A percentile compares a stretch with the other conserved stretches of the same genome.
phyloP scores from a whole-genome alignment of 2,113 vertebrate species.

The Pholis gunnellus region DNA sequence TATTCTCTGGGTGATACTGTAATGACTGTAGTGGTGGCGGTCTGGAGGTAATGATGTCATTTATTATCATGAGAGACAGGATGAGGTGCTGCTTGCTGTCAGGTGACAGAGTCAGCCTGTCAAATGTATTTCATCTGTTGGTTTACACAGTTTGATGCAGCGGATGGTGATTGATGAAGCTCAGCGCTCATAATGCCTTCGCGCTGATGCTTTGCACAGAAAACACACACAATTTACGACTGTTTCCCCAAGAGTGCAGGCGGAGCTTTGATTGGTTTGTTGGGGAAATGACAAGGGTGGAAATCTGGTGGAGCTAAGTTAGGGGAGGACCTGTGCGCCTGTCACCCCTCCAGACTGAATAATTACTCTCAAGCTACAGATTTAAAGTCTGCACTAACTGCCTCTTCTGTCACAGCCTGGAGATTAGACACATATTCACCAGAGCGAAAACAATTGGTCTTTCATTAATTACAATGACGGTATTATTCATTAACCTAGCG shows the following conservation, averaged over 20 bases:
- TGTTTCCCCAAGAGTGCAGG: not conserved
- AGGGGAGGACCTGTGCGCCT: not conserved
- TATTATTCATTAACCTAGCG: slow-evolving; percentile 43
- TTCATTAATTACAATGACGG: slow-evolving; percentile 55
- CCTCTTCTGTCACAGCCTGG: slow-evolving; percentile 15
- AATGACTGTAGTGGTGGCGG: slow-evolving; percentile 21
- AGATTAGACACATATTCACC: slow-evolving; percentile 57
- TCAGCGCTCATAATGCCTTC: not conserved
- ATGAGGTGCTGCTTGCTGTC: slow-evolving; percentile 23
- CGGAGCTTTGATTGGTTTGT: slow-evolving; percentile 20
- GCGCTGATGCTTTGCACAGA: not conserved
- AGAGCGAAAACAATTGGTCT: slow-evolving; percentile 40
- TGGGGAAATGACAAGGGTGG: not conserved
- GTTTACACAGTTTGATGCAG: slow-evolving; percentile 2
- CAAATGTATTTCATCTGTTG: not conserved
- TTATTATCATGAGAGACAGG: slow-evolving; percentile 40
- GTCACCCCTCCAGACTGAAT: slow-evolving; percentile 46
- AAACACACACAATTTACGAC: not conserved
- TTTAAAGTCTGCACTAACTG: slow-evolving; percentile 2
- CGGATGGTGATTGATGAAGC: not conserved
- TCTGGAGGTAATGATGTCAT: slow-evolving; percentile 53
- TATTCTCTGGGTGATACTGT: slow-evolving; percentile 18
- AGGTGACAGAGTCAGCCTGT: slow-evolving; percentile 18
- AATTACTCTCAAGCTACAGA: slow-evolving; percentile 23
- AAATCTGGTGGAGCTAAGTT: not conserved